A percentile compares a stretch with the other conserved stretches of the same genome.
These are phyloP conservation scores for Perizoma affinitatum DNA, from an alignment of 2,888 invertebrate species.

Conservation along the genomic window DNA sequence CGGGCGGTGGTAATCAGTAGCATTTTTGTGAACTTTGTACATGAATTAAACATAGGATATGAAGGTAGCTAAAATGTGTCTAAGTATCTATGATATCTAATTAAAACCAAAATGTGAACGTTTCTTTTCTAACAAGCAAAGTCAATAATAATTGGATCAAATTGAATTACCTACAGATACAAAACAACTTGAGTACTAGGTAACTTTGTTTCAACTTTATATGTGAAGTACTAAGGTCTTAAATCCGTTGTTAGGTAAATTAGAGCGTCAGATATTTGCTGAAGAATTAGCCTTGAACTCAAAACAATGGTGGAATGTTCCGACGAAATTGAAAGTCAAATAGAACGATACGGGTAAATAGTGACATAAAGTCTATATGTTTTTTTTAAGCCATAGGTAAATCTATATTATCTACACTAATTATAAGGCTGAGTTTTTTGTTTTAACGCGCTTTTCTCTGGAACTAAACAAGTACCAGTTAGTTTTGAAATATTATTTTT, in stretches of 20 bases:
- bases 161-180: constrained; percentile 3
- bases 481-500: no score
- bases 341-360: constrained; percentile 10
- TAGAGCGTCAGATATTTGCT: constrained; percentile 38
- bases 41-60: no score
- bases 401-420: no score
- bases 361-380: background rate
- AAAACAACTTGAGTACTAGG: constrained; percentile 8
- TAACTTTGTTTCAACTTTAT: constrained; percentile 18
- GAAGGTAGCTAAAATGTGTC: no score
- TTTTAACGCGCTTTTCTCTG: no score
- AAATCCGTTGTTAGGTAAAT: constrained; percentile 27
- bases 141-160: constrained; percentile 29
- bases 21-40: no score
- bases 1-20: no score
- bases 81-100: background rate
- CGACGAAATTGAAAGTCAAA: constrained; percentile 61
- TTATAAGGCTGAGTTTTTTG: no score
- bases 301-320: constrained; percentile 56
- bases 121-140: constrained; percentile 16
- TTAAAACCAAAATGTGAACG: constrained; percentile 10
- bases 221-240: constrained; percentile 1
- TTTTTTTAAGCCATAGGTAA: background rate
- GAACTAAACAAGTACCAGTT: no score
- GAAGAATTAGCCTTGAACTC: constrained; percentile 68